A percentile compares a stretch with the other conserved stretches of the same genome.
Evolutionary conservation across 2,888 invertebrate genomes (phyloP).

Genomic region (Epistrophe grossulariae): DNA sequence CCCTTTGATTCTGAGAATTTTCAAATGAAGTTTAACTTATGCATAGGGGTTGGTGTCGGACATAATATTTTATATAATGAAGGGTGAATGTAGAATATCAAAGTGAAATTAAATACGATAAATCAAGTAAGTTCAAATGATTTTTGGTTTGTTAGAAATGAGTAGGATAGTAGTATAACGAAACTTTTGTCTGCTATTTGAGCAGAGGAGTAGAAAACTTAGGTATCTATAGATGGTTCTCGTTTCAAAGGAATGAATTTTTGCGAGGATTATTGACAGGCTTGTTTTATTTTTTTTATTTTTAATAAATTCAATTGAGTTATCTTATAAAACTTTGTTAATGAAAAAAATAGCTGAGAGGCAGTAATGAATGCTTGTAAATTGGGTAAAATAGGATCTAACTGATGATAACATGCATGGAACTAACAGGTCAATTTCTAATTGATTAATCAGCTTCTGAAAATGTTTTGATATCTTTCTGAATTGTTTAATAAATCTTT

Average conservation of each 20-base stretch:
- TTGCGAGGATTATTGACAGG: background rate
- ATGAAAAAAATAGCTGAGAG: too few relatives aligned
- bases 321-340: background rate
- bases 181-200: background rate
- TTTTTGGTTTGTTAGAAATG: slow-evolving; percentile 11
- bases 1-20: slow-evolving; percentile 45
- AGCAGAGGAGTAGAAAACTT: slow-evolving; percentile 7
- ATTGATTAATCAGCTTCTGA: too few relatives aligned
- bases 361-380: too few relatives aligned
- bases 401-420: too few relatives aligned
- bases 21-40: slow-evolving; percentile 42
- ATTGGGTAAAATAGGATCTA: too few relatives aligned
- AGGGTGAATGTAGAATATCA: slow-evolving; percentile 40
- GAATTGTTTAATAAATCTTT: too few relatives aligned
- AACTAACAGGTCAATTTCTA: too few relatives aligned
- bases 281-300: background rate
- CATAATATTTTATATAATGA: slow-evolving; percentile 34
- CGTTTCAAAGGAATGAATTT: background rate
- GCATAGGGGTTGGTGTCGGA: slow-evolving; percentile 26
- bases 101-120: slow-evolving; percentile 56
- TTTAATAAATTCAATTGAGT: background rate
- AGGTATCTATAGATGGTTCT: background rate
- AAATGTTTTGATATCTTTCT: too few relatives aligned
- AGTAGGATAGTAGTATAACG: background rate
- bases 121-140: slow-evolving; percentile 59